Evolutionary conservation across 2,888 invertebrate genomes (phyloP), one percentile per base, ranked within the genome.

Genomic region (Ophioninae sp.): DNA sequence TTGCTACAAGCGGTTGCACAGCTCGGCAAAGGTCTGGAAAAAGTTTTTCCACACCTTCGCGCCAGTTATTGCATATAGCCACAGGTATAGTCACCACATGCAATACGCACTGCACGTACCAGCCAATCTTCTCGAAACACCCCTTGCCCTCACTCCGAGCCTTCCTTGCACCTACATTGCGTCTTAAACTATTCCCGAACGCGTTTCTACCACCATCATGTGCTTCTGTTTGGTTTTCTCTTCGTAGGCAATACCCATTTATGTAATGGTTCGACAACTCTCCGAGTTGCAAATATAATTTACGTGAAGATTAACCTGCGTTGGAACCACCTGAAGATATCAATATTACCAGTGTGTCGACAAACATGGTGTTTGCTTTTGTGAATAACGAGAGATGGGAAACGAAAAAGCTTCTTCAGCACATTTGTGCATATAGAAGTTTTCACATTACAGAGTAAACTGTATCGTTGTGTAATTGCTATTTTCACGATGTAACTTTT

Each of bases 21-120:
- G 10, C 71, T 58, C 59, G 22, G 20, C 22, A 56, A 37, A 64
- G 41, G 56, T 59, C 51, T 67, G 37, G 20, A 58, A 76, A 67
- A 76, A 76, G 58, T 81, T 76, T 37, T 41, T 76, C 39, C 65
- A 37, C 76, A 65, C 65, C 69, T 71, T 72, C 56, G 22, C 44
- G 7, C 39, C 44, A 64, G 37, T 6, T 59, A 41, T 23, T 44
- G 20, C n/a, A 17, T n/a, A 51, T 17, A 51, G 0, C 13, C 13
- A 59, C 20, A 65, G n/a, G 41, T 67, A 37, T n/a, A 20, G 56
- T 51, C 51, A 23, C 63, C 17, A 22, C 13, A 58, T 65, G 37
- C 58, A 39, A 51, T 22, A 69, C 71, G 64, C 51, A 71, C 44
- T 61, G 20, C 9, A 20, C 23, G 65, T 56, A 65, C 56, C 44